phyloP scores from a whole-genome alignment of 2,797 vertebrate genomes.

The Agapornis canus region DNA sequence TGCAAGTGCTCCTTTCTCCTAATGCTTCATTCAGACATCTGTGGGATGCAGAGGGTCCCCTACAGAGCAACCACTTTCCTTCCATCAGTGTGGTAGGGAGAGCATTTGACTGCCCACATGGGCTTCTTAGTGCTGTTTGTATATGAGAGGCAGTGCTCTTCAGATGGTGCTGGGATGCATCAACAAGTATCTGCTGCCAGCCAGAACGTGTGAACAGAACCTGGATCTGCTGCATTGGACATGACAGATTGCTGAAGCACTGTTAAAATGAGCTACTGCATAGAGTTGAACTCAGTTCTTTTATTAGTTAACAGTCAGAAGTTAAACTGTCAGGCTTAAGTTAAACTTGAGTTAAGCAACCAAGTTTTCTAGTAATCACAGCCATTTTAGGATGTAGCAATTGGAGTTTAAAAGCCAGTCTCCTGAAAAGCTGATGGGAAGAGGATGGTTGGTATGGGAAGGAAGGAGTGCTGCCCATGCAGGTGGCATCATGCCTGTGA shows the following conservation, averaged over 20 bases:
- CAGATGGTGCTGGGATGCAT: neutral
- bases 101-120: neutral
- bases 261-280: neutral
- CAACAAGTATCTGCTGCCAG: neutral
- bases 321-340: neutral
- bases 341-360: neutral
- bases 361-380: neutral
- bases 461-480: neutral
- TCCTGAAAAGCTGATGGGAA: neutral
- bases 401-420: neutral
- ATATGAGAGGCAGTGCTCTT: neutral
- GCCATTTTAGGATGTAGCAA: neutral
- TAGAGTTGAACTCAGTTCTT: neutral
- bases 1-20: neutral
- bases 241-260: neutral
- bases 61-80: neutral
- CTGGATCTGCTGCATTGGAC: accelerated
- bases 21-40: neutral
- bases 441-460: accelerated
- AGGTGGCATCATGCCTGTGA: accelerated
- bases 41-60: neutral
- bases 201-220: neutral
- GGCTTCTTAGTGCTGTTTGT: neutral
- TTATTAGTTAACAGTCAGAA: neutral
- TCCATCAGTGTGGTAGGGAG: neutral